These are phyloP conservation scores for Alcis repandata DNA, from an alignment of 2,888 invertebrate species.

Conservation along the genomic window DNA sequence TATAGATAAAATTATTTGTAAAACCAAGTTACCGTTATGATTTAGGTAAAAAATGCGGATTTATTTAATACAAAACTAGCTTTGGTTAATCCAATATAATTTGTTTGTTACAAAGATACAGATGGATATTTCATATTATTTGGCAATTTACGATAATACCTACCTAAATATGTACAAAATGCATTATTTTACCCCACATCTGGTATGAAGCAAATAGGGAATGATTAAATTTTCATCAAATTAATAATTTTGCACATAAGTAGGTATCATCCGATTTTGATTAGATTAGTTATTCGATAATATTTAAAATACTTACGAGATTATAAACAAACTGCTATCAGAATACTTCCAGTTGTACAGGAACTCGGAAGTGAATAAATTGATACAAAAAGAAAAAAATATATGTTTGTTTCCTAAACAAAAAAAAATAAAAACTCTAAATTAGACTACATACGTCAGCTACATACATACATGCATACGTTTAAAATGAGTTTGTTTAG, in stretches of 20 bases:
- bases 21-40: no score
- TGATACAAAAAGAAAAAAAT: not conserved
- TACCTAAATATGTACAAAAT: no score
- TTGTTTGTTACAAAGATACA: no score
- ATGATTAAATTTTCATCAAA: not conserved
- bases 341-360: constrained; percentile 6
- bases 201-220: no score
- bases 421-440: not conserved
- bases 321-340: not conserved
- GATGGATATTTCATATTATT: no score
- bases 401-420: not conserved
- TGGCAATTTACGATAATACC: no score
- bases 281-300: not conserved
- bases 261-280: not conserved
- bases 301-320: not conserved
- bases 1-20: no score
- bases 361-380: not conserved
- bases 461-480: not conserved
- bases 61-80: no score
- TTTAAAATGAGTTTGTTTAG: not conserved
- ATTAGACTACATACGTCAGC: no score
- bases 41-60: no score
- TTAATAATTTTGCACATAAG: not conserved
- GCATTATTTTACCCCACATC: no score
- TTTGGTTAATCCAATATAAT: no score